Base-by-base conservation (phyloP, 2,888 invertebrate species). In the Euspilapteryx auroguttella region DNA sequence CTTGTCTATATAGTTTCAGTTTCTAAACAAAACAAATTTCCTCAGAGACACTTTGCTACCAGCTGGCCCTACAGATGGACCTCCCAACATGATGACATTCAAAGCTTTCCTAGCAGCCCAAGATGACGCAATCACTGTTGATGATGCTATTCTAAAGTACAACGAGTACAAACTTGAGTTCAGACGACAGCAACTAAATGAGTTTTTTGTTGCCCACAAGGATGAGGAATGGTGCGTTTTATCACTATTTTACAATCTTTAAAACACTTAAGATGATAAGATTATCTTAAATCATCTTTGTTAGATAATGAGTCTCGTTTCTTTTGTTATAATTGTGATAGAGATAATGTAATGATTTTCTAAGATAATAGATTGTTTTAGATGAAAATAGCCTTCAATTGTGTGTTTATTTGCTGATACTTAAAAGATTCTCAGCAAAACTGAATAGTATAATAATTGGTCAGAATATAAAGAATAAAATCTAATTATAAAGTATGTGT, bases 191-290 rank as follows among this genome's bases (percentile, higher is more conserved):
- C 98, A 98, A 61, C 82, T 98, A 31, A 95, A 95, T 71, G 96
- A 98, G 61, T 99, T 99, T 78, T 99, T 99, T 76, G 89, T 97
- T 46, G 89, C 92, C 25, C 99, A 99, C 78, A 99, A 99, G 75
- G 98, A 99, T 52, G 98, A 99, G 69, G 99, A 99, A 86, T 99
- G 99, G 99, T 98, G 82, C 79, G 89, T 69, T 28, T n/a, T n/a
- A n/a, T n/a, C n/a, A n/a, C n/a, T n/a, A n/a, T n/a, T n/a, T n/a
- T n/a, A n/a, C n/a, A n/a, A n/a, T n/a, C n/a, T n/a, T n/a, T n/a
- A n/a, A n/a, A n/a, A n/a, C n/a, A n/a, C n/a, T n/a, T n/a, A n/a
- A n/a, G n/a, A n/a, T n/a, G n/a, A n/a, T n/a, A n/a, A n/a, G n/a
- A n/a, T n/a, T n/a, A n/a, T n/a, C n/a, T n/a, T n/a, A n/a, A n/a